Evolutionary conservation across 2,888 invertebrate genomes (phyloP), one percentile per base, ranked within the genome.

Genomic region (Prostheceraeus crozeri): DNA sequence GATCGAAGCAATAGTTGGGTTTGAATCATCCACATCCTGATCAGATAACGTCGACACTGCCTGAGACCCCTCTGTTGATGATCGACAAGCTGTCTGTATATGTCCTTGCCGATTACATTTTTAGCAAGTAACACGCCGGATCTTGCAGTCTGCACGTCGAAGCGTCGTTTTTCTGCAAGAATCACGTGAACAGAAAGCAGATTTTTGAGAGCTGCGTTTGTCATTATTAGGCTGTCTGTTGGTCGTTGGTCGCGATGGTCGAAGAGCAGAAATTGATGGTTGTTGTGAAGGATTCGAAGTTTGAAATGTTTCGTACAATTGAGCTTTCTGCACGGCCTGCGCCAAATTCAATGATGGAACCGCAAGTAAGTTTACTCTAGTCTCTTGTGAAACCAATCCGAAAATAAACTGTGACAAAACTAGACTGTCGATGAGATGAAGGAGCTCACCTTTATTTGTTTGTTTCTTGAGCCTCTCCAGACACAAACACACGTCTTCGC

Each of bases 381-480:
- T 19, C 46, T 11, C 27, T 21, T 28, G 30, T 30, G 25, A 19
- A 4, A 19, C 16, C 30, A 53, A 53, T 28, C 53, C 53, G 8
- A 53, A 53, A 3, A 53, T 53, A 31, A 25, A 53, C 27, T 53
- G 53, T 19, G 53, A 53, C 3, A 53, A 31, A 53, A 53, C n/a
- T 45, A 53, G 35, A 30, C 35, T 31, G 4, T 53, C 35, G 3
- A n/a, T 2, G n/a, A 53, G 25, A 3, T 53, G 10, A 53, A 25
- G 28, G 53, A 53, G 31, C 3, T 23, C 25, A 14, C 28, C 25
- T 53, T 53, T 53, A n/a, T 31, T 31, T n/a, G 53, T 31, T 8
- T 53, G 33, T n/a, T 35, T 14, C 35, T 53, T 53, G 3, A 53
- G 35, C 19, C 3, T 25, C 25, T 53, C 25, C n/a, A 53, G 3